These are phyloP conservation scores for Norana najaformis DNA, from an alignment of 2,888 invertebrate species.

Conservation along the genomic window DNA sequence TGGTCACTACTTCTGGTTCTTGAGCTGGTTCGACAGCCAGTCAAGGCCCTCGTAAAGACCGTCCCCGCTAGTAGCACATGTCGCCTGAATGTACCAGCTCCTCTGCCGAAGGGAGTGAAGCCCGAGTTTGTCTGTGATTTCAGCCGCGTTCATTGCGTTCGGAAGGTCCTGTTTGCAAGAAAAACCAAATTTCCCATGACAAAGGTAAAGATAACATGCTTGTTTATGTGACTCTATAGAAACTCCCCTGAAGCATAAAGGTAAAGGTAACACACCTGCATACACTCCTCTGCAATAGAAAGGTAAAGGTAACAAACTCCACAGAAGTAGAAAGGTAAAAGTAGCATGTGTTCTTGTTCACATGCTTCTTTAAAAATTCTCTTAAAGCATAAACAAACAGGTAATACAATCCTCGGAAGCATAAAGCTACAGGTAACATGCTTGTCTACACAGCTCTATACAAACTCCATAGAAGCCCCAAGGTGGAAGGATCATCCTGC, in stretches of 20 bases:
- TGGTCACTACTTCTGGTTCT: constrained; percentile 60
- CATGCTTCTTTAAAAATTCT: background rate
- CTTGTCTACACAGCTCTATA: too few species aligned
- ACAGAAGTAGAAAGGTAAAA: too few species aligned
- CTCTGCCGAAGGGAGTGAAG: constrained; percentile 96
- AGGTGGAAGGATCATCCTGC: too few species aligned
- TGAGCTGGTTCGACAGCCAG: constrained; percentile 99
- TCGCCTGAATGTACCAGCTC: constrained; percentile 71
- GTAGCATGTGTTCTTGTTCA: background rate
- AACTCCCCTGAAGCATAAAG: too few species aligned
- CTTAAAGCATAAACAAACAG: background rate
- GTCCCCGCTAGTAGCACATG: constrained; percentile 96
- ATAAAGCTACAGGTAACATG: too few species aligned
- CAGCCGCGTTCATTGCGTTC: constrained; percentile 99
- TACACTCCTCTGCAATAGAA: too few species aligned
- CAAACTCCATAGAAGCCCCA: too few species aligned
- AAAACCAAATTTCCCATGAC: background rate
- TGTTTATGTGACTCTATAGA: too few species aligned
- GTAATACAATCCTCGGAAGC: too few species aligned
- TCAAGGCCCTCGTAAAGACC: constrained; percentile 98
- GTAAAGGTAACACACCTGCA: too few species aligned
- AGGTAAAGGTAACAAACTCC: too few species aligned
- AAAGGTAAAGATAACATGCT: background rate
- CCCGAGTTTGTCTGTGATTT: constrained; percentile 98
- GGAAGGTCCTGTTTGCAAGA: constrained; percentile 82